A percentile compares a stretch with the other conserved stretches of the same genome.
Conservation (phyloP, 2,888 invertebrate species). For the Encarsia formosa region DNA sequence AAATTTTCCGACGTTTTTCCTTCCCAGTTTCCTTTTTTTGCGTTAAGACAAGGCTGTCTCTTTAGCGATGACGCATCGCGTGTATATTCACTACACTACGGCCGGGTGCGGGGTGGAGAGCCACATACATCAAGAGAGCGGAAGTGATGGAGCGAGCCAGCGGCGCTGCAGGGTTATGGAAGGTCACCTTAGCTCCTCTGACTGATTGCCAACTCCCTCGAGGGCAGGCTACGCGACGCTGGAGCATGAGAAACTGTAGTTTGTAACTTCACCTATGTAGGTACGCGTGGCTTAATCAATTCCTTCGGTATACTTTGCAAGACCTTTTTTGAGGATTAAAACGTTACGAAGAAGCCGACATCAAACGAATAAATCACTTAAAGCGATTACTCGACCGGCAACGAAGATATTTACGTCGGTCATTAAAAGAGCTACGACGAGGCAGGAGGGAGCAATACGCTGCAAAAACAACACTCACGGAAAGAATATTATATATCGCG, state of each 20-base stretch:
- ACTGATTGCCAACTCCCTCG: constrained; percentile 49
- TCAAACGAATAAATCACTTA: no score
- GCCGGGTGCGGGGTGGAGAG: constrained; percentile 19
- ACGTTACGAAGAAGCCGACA: no score
- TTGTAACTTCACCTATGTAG: constrained; percentile 12
- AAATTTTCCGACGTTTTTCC: no score
- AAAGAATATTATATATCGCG: constrained; percentile 2
- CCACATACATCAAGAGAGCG: constrained; percentile 46
- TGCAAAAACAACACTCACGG: background rate
- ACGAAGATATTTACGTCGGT: constrained; percentile 29
- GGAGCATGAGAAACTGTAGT: constrained; percentile 20
- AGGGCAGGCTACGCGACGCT: constrained; percentile 22
- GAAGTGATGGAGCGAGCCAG: constrained; percentile 47
- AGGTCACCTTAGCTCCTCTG: constrained; percentile 43
- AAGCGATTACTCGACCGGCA: constrained; percentile 3
- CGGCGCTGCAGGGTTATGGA: background rate
- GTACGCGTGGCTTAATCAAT: no score
- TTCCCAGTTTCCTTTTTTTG: no score
- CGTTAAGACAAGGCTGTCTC: no score
- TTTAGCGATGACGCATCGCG: no score
- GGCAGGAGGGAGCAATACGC: background rate
- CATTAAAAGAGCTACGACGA: constrained; percentile 38
- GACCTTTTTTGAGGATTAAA: no score
- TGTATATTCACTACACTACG: no score
- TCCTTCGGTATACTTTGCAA: no score